Evolutionary conservation across 2,888 invertebrate species (phyloP).

Genomic region (Charanyca ferruginea): DNA sequence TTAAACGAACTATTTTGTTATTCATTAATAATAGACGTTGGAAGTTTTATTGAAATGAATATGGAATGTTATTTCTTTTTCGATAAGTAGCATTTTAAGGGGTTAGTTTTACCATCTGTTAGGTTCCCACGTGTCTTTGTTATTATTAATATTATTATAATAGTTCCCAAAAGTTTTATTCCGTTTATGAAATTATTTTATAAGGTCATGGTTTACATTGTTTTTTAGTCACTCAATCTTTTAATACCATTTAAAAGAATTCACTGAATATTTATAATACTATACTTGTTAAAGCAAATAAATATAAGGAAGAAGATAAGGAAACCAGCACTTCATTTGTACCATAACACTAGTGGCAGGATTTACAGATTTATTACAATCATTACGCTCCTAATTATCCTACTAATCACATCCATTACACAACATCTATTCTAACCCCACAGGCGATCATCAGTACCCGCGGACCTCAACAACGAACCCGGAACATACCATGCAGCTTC

Average conservation of each 20-base stretch:
- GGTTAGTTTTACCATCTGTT: conserved; percentile 23
- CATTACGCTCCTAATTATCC: conserved; percentile 41
- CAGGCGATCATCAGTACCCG: conserved; percentile 17
- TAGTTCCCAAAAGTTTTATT: neutral
- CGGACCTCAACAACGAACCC: conserved; percentile 17
- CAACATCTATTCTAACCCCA: conserved; percentile 29
- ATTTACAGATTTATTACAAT: conserved; percentile 40
- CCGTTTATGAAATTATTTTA: neutral
- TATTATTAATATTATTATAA: neutral
- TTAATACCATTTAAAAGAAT: too few species aligned
- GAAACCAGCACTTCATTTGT: conserved; percentile 11
- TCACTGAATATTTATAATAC: too few species aligned
- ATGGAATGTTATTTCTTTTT: neutral
- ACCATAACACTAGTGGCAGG: conserved; percentile 2
- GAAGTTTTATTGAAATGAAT: conserved; percentile 18
- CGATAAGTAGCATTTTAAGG: conserved; percentile 2
- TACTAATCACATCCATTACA: conserved; percentile 48
- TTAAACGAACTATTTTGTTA: conserved; percentile 30
- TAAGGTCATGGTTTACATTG: too few species aligned
- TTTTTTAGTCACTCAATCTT: too few species aligned
- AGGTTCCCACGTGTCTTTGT: conserved; percentile 5
- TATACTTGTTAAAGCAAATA: neutral
- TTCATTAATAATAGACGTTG: conserved; percentile 15
- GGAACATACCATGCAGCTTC: neutral
- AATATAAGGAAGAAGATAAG: neutral